Evolutionary conservation across 2,888 invertebrate species (phyloP), one percentile per base, ranked within the genome.

Genomic region (Drosophila anceps): DNA sequence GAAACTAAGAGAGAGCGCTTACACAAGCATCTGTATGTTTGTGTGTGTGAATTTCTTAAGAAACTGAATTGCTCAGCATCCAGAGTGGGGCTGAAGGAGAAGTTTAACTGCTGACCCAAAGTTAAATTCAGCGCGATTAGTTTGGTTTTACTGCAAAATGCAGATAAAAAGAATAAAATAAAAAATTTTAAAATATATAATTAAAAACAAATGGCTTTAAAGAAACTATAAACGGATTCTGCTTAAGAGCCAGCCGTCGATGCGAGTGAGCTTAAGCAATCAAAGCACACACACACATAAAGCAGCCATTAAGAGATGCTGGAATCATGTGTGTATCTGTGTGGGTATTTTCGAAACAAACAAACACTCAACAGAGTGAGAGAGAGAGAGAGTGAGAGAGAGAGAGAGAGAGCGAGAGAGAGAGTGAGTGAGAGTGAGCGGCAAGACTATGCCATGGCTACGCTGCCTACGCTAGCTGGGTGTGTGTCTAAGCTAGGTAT

Each of bases 51-150:
- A 70, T 81, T 82, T 81, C 73, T 73, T 67, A 75, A 68, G 79
- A 82, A 81, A 81, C 69, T 58, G 58, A 31, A 41, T 69, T 53
- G 63, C 71, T 59, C 75, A 80, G 80, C 80, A 80, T 80, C 80
- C 80, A 79, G 72, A 77, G 27, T 43, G 27, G 8, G 48, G 33
- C 13, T 24, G 3, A 20, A 46, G 13, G 29, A 3, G 37, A 31
- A 24, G 20, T 39, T 29, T 33, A 43, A 58, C 43, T 20, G 13
- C 31, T 9, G 41, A 15, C 0, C n/a, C 35, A 20, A 39, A 70
- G 33, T 55, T 60, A 37, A 67, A 54, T 55, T 50, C 41, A 50
- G 43, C 31, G 24, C 10, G 35, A 54, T 48, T 50, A 57, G 43
- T 31, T 43, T n/a, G n/a, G 10, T 7, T 39, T 15, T 63, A 13